Base-by-base conservation (phyloP, 1,140 invertebrate species). In the Luehdorfia chinensis region DNA sequence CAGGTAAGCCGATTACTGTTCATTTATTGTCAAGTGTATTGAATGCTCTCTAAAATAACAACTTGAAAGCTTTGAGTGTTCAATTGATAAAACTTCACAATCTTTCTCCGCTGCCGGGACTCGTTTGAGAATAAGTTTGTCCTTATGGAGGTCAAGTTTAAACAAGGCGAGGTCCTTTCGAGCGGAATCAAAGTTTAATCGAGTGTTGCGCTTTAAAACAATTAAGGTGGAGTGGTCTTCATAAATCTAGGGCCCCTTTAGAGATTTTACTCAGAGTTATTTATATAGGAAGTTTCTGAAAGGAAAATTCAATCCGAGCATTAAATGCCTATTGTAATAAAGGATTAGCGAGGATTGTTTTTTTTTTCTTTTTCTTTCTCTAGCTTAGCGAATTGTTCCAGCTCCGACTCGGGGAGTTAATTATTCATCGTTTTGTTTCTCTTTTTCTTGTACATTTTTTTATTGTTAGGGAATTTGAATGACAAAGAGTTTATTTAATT, bases 311-410 rank as follows among this genome's bases (percentile, higher is more conserved):
- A 19, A 37, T 21, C 21, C 34, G 34, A 37, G 18, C 34, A 37
- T 37, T 37, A 37, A 37, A 37, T 37, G 34, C 34, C 34, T 37
- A 37, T 37, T 37, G 34, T 37, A 19, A 11, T 37, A 37, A 21
- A 37, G 34, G 34, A 37, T 37, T 21, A 37, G 18, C 21, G 18
- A 2, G 34, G 34, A 37, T 37, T 32, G n/a, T n/a, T 37, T 37
- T 37, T 36, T 21, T 34, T 34, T 34, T 7, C 12, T 31, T 12
- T 18, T 16, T 36, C n/a, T 16, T 33, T 13, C 14, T 33, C 18
- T 33, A 16, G 14, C 9, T 33, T 32, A 12, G 13, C 16, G 18
- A 11, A 19, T 19, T 19, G 34, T 37, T 13, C 16, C 15, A 21
- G 34, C n/a, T n/a, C 18, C 4, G 18, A 37, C 15, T 33, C 18